Evolutionary conservation across 2,113 vertebrate species (phyloP).

Genomic region (Ahaetulla prasina): DNA sequence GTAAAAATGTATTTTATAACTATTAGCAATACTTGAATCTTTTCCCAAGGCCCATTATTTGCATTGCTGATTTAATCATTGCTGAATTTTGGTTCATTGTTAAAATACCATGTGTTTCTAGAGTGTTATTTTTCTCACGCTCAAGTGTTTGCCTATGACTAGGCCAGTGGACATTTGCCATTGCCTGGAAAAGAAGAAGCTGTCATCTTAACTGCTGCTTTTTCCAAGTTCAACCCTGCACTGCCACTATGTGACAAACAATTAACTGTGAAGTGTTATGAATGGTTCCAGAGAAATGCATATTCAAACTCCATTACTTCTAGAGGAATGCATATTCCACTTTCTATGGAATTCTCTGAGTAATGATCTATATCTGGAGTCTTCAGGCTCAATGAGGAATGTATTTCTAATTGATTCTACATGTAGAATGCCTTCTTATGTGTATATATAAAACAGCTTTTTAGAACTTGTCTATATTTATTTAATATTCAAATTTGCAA

Average conservation of each 20-base stretch:
- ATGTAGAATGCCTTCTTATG: not conserved
- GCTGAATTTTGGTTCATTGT: not conserved
- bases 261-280: not conserved
- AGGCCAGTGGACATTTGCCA: not conserved
- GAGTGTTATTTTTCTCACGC: not conserved
- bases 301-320: not conserved
- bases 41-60: not conserved
- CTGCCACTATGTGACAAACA: not conserved
- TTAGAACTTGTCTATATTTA: not conserved
- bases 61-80: not conserved
- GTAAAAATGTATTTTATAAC: not conserved
- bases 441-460: slow-evolving; percentile 4
- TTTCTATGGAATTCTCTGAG: not conserved
- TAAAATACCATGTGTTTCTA: not conserved
- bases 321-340: not conserved
- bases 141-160: not conserved
- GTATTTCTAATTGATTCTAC: not conserved
- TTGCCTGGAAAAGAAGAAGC: not conserved
- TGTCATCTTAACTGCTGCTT: not conserved
- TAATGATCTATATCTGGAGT: not conserved
- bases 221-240: not conserved
- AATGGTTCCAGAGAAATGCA: not conserved
- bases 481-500: not conserved
- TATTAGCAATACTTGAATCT: not conserved
- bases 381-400: not conserved